A percentile compares a stretch with the other conserved stretches of the same genome.
Evolutionary conservation across 2,888 invertebrate species (phyloP).

Genomic region (Cotesia congregata): DNA sequence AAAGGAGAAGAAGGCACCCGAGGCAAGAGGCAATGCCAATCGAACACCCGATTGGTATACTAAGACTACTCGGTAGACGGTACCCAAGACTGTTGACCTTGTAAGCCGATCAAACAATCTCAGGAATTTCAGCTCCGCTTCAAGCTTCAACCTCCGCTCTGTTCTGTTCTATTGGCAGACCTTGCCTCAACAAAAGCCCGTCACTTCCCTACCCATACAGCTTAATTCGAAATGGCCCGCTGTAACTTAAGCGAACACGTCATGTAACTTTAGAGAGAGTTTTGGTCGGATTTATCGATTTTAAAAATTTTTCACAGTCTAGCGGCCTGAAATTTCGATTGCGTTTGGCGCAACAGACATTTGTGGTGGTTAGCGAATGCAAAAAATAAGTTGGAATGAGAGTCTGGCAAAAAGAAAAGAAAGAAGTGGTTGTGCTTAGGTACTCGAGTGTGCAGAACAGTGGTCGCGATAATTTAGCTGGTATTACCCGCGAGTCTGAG

Average conservation of each 20-base stretch:
- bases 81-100: conserved; percentile 39
- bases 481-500: conserved; percentile 58
- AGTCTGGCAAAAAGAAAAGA: conserved; percentile 10
- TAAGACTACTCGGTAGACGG: conserved; percentile 8
- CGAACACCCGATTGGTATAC: conserved; percentile 40
- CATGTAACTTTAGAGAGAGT: no score
- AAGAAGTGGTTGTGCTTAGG: conserved; percentile 22
- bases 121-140: conserved; percentile 33
- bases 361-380: no score
- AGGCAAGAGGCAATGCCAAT: conserved; percentile 38
- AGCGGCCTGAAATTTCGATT: no score
- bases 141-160: no score
- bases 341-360: neutral
- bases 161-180: no score
- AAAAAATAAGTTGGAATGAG: no score
- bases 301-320: no score
- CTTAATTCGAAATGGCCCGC: no score
- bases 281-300: no score
- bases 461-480: conserved; percentile 59
- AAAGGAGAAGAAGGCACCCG: conserved; percentile 14
- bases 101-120: conserved; percentile 40
- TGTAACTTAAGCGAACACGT: no score
- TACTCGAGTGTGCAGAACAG: conserved; percentile 46
- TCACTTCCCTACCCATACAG: no score
- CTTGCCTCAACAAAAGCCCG: no score